These are phyloP conservation scores for Eupleurogrammus muticus DNA, from an alignment of 2,797 vertebrate species.

Conservation along the genomic window DNA sequence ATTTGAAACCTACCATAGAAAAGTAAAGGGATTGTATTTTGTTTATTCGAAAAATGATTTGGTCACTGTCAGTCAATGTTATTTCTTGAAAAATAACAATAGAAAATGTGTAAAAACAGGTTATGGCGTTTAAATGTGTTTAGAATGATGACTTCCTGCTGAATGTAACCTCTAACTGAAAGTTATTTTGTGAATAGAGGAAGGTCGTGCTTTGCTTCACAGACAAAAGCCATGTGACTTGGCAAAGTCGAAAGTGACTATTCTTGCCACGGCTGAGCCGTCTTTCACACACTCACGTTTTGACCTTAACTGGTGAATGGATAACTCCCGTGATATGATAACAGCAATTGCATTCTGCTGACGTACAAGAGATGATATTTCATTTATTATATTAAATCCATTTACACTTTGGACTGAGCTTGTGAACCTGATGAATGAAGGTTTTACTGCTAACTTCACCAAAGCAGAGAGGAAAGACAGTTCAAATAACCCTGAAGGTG, in stretches of 20 bases:
- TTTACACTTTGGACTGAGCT: slow-evolving; percentile 27
- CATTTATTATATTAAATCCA: slow-evolving; percentile 11
- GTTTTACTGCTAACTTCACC: slow-evolving; percentile 8
- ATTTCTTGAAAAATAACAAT: not conserved
- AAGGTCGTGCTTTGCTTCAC: slow-evolving; percentile 22
- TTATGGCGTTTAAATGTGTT: not conserved
- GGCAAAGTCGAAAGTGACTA: slow-evolving; percentile 12
- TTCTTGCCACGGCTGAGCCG: slow-evolving; percentile 27
- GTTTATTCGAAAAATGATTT: not conserved
- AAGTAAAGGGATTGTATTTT: not conserved
- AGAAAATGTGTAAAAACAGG: not conserved
- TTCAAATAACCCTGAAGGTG: slow-evolving; percentile 6
- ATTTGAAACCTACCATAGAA: slow-evolving; percentile 3
- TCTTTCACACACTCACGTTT: slow-evolving; percentile 4
- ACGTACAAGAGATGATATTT: not conserved
- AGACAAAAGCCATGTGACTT: not conserved
- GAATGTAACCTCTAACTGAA: not conserved
- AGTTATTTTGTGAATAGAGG: not conserved
- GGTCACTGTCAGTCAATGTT: not conserved
- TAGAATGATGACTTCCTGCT: not conserved
- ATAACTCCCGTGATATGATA: slow-evolving; percentile 1
- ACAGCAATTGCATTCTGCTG: not conserved
- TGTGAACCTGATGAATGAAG: slow-evolving; percentile 35
- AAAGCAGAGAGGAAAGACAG: slow-evolving; percentile 16
- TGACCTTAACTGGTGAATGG: not conserved